phyloP scores from a whole-genome alignment of 1,140 invertebrate species.

The Ostrea denselamellosa region DNA sequence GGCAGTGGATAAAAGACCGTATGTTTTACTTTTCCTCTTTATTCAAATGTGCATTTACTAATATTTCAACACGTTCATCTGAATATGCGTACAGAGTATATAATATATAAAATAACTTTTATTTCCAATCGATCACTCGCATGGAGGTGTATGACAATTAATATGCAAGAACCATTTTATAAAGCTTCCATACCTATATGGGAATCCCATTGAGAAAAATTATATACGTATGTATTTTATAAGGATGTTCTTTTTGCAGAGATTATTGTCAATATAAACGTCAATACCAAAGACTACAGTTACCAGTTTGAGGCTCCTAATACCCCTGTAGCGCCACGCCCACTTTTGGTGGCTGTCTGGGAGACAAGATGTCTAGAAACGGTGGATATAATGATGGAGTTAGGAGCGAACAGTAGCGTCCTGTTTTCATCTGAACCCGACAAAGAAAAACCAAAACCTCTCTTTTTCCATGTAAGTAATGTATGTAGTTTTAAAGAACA shows the following conservation, averaged over 20 bases:
- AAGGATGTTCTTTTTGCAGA: conserved; percentile 19
- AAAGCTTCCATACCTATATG: no score
- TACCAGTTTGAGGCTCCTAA: conserved; percentile 48
- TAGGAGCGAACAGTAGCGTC: conserved; percentile 48
- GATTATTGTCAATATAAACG: conserved; percentile 21
- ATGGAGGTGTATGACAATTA: no score
- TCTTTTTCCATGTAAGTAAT: conserved; percentile 61
- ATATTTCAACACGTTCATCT: not conserved
- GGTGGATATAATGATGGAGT: conserved; percentile 50
- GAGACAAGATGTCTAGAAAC: conserved; percentile 49
- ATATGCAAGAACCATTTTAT: no score
- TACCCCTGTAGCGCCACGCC: conserved; percentile 47
- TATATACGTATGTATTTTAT: not conserved
- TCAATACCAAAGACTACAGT: conserved; percentile 50
- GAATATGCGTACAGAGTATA: not conserved
- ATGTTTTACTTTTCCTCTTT: not conserved
- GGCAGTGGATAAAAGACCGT: conserved; percentile 51
- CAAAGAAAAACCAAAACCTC: conserved; percentile 52
- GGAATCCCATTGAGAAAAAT: not conserved
- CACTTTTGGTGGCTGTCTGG: conserved; percentile 56
- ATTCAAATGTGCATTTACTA: not conserved
- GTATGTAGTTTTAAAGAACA: no score
- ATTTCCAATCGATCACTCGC: not conserved
- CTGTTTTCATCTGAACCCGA: conserved; percentile 51
- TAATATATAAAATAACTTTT: not conserved